Percentiles rank a stretch among this genome's conserved stretches.
These are phyloP conservation scores for Himalopsyche tibetana DNA, from an alignment of 2,888 invertebrate genomes.

Conservation along the genomic window DNA sequence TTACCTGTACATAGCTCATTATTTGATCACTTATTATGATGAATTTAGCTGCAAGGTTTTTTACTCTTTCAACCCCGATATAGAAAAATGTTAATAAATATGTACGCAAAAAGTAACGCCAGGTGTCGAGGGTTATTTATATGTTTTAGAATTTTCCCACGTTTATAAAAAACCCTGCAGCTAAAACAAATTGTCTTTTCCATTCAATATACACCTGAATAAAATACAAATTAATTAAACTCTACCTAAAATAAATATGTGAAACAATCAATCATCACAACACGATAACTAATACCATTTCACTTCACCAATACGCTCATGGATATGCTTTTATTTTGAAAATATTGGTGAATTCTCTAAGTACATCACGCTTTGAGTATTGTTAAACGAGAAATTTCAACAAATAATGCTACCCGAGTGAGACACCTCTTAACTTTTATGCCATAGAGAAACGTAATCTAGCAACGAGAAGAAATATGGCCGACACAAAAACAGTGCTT, in stretches of 20 bases:
- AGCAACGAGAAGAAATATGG: constrained; percentile 25
- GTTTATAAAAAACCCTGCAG: constrained; percentile 50
- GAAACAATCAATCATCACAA: constrained; percentile 43
- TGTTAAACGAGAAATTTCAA: constrained; percentile 20
- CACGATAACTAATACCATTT: constrained; percentile 33
- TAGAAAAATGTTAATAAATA: constrained; percentile 43
- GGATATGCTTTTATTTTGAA: constrained; percentile 55
- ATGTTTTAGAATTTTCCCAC: neutral
- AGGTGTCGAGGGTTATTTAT: neutral
- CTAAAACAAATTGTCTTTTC: constrained; percentile 52
- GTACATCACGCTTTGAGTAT: constrained; percentile 59
- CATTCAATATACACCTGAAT: constrained; percentile 37
- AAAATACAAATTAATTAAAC: constrained; percentile 45
- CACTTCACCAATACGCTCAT: constrained; percentile 18
- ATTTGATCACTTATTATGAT: constrained; percentile 54
- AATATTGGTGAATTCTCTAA: constrained; percentile 57
- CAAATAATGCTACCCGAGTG: constrained; percentile 37
- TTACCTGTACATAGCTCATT: constrained; percentile 61
- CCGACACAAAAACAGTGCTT: constrained; percentile 36
- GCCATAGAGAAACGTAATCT: constrained; percentile 13
- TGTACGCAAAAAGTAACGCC: constrained; percentile 12
- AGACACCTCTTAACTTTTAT: constrained; percentile 39
- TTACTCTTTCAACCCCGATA: constrained; percentile 12
- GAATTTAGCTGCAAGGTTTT: constrained; percentile 43
- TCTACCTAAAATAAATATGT: constrained; percentile 53